A percentile compares a stretch with the other conserved stretches of the same genome.
Conservation (phyloP, 2,888 invertebrate species). For the Itoplectis maculator region DNA sequence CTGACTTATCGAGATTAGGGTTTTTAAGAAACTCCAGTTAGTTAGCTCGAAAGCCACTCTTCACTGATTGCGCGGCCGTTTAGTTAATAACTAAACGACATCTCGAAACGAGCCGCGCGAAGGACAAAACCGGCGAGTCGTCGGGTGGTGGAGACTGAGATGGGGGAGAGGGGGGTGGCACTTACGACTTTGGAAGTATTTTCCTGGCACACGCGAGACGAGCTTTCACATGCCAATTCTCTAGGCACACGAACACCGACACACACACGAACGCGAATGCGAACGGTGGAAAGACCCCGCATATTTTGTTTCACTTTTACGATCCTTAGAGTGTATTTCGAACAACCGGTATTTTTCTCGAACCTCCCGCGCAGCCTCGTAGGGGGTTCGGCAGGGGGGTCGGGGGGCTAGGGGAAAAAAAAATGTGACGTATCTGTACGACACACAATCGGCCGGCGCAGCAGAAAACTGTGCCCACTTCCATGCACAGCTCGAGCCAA, state of each 20-base stretch:
- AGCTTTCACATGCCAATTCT: constrained; percentile 51
- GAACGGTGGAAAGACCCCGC: constrained; percentile 26
- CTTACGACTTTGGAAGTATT: constrained; percentile 22
- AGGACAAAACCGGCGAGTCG: constrained; percentile 3
- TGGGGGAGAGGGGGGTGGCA: not conserved
- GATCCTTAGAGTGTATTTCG: constrained; percentile 29
- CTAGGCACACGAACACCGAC: not conserved
- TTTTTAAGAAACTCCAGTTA: constrained; percentile 8
- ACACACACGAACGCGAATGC: constrained; percentile 39
- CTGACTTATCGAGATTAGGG: not conserved
- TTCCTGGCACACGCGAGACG: constrained; percentile 46
- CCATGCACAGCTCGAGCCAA: constrained; percentile 17
- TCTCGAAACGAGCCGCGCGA: constrained; percentile 11
- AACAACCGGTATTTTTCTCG: constrained; percentile 41
- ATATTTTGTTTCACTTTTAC: constrained; percentile 43
- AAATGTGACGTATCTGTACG: not conserved
- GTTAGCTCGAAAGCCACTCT: constrained; percentile 44
- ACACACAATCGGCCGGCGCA: constrained; percentile 1
- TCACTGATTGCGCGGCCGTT: constrained; percentile 54
- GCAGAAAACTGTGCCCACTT: constrained; percentile 12
- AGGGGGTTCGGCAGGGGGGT: too few relatives aligned
- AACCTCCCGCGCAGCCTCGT: constrained; percentile 13
- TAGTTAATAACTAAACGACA: constrained; percentile 48
- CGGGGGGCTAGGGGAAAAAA: too few relatives aligned
- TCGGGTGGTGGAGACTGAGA: too few relatives aligned